These are phyloP conservation scores for Drosophila arawakana DNA, from an alignment of 1,140 invertebrate genomes.

Conservation along the genomic window DNA sequence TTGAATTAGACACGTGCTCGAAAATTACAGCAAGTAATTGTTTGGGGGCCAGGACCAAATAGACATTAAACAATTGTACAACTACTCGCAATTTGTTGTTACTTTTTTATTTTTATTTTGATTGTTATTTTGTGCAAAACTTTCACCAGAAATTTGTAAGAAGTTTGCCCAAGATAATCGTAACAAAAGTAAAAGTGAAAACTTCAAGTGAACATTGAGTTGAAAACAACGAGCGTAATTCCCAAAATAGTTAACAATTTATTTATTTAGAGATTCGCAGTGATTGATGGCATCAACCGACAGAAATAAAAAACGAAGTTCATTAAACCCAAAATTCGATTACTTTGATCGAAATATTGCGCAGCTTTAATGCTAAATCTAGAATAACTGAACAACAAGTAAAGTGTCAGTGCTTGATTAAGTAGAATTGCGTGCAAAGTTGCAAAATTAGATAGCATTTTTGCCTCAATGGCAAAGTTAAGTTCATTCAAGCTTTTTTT, in stretches of 20 bases:
- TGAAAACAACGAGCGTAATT: background rate
- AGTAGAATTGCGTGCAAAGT: slow-evolving; percentile 13
- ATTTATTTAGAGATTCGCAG: background rate
- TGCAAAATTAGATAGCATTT: slow-evolving; percentile 9
- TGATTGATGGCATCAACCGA: background rate
- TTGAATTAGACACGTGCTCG: slow-evolving; percentile 78
- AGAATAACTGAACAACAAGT: slow-evolving; percentile 21
- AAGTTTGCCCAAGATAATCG: background rate
- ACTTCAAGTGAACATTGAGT: background rate
- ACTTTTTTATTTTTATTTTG: background rate
- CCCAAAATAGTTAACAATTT: background rate
- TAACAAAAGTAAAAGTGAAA: slow-evolving; percentile 40
- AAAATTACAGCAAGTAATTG: slow-evolving; percentile 52
- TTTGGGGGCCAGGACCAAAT: slow-evolving; percentile 22
- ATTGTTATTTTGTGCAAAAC: slow-evolving; percentile 13
- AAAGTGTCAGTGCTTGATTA: slow-evolving; percentile 61
- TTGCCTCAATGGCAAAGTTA: slow-evolving; percentile 32
- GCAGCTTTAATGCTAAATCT: background rate
- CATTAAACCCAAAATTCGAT: slow-evolving; percentile 14
- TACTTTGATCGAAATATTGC: background rate
- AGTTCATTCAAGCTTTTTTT: slow-evolving; percentile 67
- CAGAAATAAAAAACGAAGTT: background rate
- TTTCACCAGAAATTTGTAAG: slow-evolving; percentile 26
- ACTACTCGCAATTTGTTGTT: slow-evolving; percentile 24
- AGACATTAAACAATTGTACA: slow-evolving; percentile 55